Evolutionary conservation across 2,797 vertebrate genomes (phyloP), one percentile per base, ranked within the genome.

Genomic region (Australoheros facetus): DNA sequence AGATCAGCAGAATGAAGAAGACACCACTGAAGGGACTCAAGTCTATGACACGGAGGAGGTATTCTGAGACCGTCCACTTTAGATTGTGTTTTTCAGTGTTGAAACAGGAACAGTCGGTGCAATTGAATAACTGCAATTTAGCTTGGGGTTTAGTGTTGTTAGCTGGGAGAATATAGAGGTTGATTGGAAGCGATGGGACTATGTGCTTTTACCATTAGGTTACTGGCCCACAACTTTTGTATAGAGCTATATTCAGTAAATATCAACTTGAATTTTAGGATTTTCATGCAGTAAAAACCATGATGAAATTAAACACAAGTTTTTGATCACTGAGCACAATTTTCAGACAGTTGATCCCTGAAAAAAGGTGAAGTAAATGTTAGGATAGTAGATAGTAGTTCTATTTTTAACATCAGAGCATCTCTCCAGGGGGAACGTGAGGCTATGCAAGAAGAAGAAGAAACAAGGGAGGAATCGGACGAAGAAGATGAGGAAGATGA

Each of bases 401-500:
- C 42, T 69, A 28, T 57, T 72, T 60, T 70, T 66, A 66, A 82
- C 23, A 13, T 62, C 19, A 66, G 8, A 53, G 60, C 64, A 74
- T 89, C 19, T 88, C 26, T 74, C 19, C 54, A 99, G 97, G 92
- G 93, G 80, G 94, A 95, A 86, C 95, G 95, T 76, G 96, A 97
- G 75, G 92, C 93, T 81, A 91, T 96, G 57, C 93, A 45, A 64
- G 21, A 94, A 26, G 96, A 96, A 39, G 94, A 96, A 26, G 95
- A 97, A 70, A 28, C 91, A 7, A 98, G 97, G 87, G 98, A 99
- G 80, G 98, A 98, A 60, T 98, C 97, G 0, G 98, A 99, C 73
- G 98, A 99, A 76, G 98, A 99, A 74, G 94, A 95, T 1, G 97
- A 99, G 1, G 98, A 99, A 0, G 96, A 97, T 0, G 97, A 97